Base-by-base conservation (phyloP, 1,140 invertebrate genomes). In the Musca vetustissima region DNA sequence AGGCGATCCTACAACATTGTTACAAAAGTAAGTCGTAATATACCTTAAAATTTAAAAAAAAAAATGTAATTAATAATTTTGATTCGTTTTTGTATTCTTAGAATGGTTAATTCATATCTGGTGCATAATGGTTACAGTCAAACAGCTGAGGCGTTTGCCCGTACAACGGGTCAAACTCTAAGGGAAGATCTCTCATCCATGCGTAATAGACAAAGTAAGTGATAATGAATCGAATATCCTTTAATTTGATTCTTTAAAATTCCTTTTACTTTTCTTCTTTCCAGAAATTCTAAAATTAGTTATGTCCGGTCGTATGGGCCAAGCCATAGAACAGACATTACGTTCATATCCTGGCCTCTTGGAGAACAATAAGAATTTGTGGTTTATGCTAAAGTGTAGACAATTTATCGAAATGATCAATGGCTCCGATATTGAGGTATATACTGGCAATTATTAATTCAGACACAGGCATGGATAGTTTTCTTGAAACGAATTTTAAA, bases 391-490 rank as follows among this genome's bases (percentile, higher is more conserved):
- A 66, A 97, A 98, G 83, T 97, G 95, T 84, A 90, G 97, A 73
- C 96, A 99, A 85, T 99, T 99, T 85, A 93, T 99, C 24, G 97
- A 99, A 85, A 93, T 93, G 92, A 91, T 93, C 64, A 93, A 93
- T 81, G 92, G 92, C 64, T 89, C 90, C 52, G 92, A 94, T 81
- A 88, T 90, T 15, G 90, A 92, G 83, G 83, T 73, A 68, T 65
- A 55, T 52, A 22, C 21, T 52, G 17, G 32, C 36, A 36, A 61
- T 36, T 61, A 43, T 25, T 22, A 32, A 28, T 59, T 32, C 1
- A 28, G 28, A n/a, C n/a, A n/a, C n/a, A n/a, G n/a, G 28, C 9
- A 32, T 32, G 36, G 36, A 8, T 11, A 11, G 11, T 43, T 43
- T 43, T 13, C 1, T 11, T 43, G 13, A 43, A 13, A 43, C 11